Evolutionary conservation across 2,888 invertebrate genomes (phyloP).

Genomic region (Steinernema scapterisci): DNA sequence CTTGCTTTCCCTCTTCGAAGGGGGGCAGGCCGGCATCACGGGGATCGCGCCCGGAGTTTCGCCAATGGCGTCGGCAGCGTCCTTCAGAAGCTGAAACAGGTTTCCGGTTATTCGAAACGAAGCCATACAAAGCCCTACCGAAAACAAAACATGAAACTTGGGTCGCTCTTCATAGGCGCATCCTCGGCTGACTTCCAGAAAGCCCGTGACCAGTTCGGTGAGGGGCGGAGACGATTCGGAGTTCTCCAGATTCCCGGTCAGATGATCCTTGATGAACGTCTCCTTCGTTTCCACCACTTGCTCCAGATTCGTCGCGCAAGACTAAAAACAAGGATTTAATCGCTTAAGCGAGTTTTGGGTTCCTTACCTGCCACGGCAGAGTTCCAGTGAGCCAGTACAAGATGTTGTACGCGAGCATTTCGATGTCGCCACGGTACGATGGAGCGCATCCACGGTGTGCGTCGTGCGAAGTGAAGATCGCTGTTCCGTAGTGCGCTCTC

Average conservation of each 20-base stretch:
- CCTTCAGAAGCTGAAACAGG: background rate
- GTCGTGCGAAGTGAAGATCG: slow-evolving; percentile 95
- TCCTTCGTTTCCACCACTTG: slow-evolving; percentile 36
- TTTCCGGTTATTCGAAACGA: background rate
- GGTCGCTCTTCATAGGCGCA: slow-evolving; percentile 37
- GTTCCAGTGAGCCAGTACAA: slow-evolving; percentile 87
- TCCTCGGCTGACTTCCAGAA: slow-evolving; percentile 29
- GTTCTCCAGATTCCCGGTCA: slow-evolving; percentile 29
- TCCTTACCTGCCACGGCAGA: slow-evolving; percentile 59
- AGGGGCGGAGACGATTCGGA: slow-evolving; percentile 40
- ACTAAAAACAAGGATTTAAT: slow-evolving; percentile 33
- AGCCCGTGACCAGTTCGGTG: slow-evolving; percentile 41
- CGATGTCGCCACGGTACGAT: slow-evolving; percentile 78
- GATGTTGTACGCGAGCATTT: slow-evolving; percentile 90
- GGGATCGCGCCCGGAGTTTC: background rate
- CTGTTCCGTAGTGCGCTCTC: slow-evolving; percentile 89
- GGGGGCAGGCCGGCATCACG: background rate
- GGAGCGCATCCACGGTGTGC: slow-evolving; percentile 85
- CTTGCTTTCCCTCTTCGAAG: background rate
- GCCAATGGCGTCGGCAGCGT: background rate
- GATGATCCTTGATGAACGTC: background rate
- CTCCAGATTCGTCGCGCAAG: slow-evolving; percentile 41
- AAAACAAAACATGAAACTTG: slow-evolving; percentile 34
- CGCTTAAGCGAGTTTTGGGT: background rate
- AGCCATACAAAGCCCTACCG: slow-evolving; percentile 27